Percentiles rank a stretch among this genome's conserved stretches.
Conservation (phyloP, 2,113 vertebrate species). For the Gallinago jamesoni region DNA sequence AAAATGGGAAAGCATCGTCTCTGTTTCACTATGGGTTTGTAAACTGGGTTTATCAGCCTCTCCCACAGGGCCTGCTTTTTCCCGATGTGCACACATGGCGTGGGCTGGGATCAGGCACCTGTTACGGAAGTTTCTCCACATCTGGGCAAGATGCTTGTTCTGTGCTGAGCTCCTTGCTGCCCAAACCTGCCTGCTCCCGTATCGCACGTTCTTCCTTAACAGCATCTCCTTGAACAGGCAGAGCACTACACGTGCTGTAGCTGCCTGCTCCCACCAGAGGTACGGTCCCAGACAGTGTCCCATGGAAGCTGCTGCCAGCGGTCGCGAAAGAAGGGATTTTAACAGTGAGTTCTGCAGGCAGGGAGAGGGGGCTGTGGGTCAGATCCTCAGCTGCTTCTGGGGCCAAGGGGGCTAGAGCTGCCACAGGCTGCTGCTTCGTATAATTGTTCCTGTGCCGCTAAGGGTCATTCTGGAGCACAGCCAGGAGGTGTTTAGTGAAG, state of each 20-base stretch:
- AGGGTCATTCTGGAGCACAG: not conserved
- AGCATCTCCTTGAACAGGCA: not conserved
- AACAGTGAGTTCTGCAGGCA: not conserved
- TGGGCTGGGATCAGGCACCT: not conserved
- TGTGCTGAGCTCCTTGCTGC: not conserved
- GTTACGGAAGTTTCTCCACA: not conserved
- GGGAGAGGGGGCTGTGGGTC: not conserved
- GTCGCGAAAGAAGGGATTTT: not conserved
- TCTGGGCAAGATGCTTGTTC: not conserved
- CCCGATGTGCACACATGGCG: not conserved
- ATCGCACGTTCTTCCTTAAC: accelerated
- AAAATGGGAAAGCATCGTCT: not conserved
- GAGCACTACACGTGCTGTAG: not conserved
- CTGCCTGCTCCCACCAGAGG: not conserved
- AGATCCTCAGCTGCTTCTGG: not conserved
- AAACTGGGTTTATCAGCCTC: not conserved
- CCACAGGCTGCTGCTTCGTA: not conserved
- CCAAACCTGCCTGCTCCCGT: not conserved
- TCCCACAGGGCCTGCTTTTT: not conserved
- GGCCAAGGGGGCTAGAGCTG: not conserved
- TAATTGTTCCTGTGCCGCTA: not conserved
- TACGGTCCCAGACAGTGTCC: not conserved
- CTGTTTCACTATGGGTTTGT: not conserved
- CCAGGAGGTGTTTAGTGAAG: not conserved
- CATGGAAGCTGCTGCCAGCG: not conserved